Percentiles rank a stretch among this genome's conserved stretches.
These are phyloP conservation scores for Sebastiscus tertius DNA, from an alignment of 2,797 vertebrate genomes.

Conservation along the genomic window DNA sequence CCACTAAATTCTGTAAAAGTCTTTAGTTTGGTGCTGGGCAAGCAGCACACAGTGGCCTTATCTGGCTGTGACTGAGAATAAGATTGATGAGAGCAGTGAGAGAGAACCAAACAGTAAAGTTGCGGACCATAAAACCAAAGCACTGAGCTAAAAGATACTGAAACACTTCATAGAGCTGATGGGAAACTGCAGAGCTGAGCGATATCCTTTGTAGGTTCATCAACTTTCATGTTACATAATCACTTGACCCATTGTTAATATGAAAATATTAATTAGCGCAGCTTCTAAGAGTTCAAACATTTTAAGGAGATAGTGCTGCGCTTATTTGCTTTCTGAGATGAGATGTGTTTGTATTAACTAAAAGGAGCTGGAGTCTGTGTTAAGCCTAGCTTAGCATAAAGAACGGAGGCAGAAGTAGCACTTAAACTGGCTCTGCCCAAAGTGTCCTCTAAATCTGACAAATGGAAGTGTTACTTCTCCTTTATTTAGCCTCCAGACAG, in stretches of 20 bases:
- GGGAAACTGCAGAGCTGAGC: neutral
- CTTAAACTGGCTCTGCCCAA: neutral
- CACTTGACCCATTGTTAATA: conserved; percentile 1
- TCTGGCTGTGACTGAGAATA: neutral
- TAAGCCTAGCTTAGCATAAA: neutral
- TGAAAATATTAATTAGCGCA: neutral
- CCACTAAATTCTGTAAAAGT: neutral
- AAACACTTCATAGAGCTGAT: neutral
- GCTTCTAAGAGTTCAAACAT: neutral
- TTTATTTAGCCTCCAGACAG: neutral
- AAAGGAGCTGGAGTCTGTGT: neutral
- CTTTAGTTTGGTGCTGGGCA: neutral
- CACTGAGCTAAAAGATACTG: conserved; percentile 15
- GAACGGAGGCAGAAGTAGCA: neutral
- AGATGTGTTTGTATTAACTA: neutral
- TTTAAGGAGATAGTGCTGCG: neutral
- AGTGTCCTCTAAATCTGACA: neutral
- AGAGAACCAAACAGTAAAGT: conserved; percentile 19
- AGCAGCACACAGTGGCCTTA: neutral
- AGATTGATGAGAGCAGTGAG: conserved; percentile 6
- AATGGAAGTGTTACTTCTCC: neutral
- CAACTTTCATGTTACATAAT: conserved; percentile 1
- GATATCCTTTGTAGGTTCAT: neutral
- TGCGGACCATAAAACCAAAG: conserved; percentile 21
- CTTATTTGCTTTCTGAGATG: neutral